Evolutionary conservation across 2,797 vertebrate species (phyloP).

Genomic region (Crenichthys baileyi): DNA sequence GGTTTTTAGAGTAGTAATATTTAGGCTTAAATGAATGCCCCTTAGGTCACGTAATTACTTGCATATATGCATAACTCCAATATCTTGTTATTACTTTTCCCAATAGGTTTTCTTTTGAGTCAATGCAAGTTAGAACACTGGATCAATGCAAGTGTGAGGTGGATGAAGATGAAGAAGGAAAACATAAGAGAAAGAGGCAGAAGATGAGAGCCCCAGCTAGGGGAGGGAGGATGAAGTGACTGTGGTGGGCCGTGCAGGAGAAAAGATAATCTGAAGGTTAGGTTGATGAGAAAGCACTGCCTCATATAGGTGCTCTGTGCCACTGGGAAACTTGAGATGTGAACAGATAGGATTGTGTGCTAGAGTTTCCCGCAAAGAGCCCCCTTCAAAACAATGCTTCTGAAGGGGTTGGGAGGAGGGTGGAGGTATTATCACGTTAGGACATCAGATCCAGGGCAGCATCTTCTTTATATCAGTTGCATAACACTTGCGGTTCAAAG

Average conservation of each 20-base stretch:
- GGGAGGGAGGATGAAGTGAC: conserved; percentile 27
- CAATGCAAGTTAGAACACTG: conserved; percentile 25
- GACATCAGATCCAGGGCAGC: conserved; percentile 74
- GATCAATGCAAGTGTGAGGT: conserved; percentile 24
- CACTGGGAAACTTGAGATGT: conserved; percentile 81
- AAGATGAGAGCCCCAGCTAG: conserved; percentile 52
- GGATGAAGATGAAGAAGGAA: conserved; percentile 35
- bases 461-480: conserved; percentile 69
- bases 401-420: conserved; percentile 44
- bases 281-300: conserved; percentile 74
- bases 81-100: conserved; percentile 41
- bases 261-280: conserved; percentile 77
- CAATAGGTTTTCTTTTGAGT: conserved; percentile 43
- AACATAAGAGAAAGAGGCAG: conserved; percentile 46
- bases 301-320: conserved; percentile 59
- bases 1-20: no score
- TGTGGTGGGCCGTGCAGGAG: conserved; percentile 40
- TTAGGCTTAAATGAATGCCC: neutral
- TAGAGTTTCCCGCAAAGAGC: conserved; percentile 84
- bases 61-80: conserved; percentile 12
- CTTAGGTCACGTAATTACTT: conserved; percentile 52
- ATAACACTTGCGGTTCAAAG: conserved; percentile 60
- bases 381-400: conserved; percentile 56
- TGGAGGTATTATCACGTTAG: conserved; percentile 75
- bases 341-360: conserved; percentile 76